These are phyloP conservation scores for Hippocampus zosterae DNA, from an alignment of 2,113 vertebrate species.

Conservation along the genomic window DNA sequence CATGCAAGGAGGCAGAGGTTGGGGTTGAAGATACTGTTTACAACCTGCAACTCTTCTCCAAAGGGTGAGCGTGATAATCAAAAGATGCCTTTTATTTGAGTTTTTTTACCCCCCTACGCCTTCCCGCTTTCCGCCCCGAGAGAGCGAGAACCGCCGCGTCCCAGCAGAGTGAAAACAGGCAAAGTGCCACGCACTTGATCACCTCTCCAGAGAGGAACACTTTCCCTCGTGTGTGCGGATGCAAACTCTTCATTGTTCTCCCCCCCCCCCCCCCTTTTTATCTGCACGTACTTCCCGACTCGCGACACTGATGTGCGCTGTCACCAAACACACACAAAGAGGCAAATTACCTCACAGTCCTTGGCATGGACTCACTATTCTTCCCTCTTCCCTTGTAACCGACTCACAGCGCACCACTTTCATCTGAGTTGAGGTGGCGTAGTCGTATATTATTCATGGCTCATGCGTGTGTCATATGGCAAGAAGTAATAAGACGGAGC, in stretches of 20 bases:
- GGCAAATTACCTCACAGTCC: conserved; percentile 53
- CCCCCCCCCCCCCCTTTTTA: conserved; percentile 17
- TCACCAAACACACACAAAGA: conserved; percentile 47
- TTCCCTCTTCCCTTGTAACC: conserved; percentile 44
- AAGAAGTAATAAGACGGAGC: conserved; percentile 72
- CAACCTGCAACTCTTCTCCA: conserved; percentile 60
- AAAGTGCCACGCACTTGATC: conserved; percentile 79
- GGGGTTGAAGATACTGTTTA: conserved; percentile 31
- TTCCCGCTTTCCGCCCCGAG: conserved; percentile 64
- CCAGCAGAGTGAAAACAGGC: conserved; percentile 81
- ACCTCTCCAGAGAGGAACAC: conserved; percentile 79
- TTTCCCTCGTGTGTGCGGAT: conserved; percentile 47
- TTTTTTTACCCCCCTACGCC: conserved; percentile 48
- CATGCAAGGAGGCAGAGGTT: conserved; percentile 36
- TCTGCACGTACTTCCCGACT: conserved; percentile 45
- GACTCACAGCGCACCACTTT: conserved; percentile 72
- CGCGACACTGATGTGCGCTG: conserved; percentile 71
- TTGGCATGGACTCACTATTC: conserved; percentile 48
- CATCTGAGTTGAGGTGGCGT: conserved; percentile 73
- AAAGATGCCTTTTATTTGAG: conserved; percentile 54
- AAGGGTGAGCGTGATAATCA: conserved; percentile 76
- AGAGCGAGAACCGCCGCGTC: conserved; percentile 75
- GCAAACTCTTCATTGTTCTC: conserved; percentile 72
- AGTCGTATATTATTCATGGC: conserved; percentile 80
- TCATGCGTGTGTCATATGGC: conserved; percentile 70